These are phyloP conservation scores for Psix sp. DNA, from an alignment of 1,140 invertebrate species.

Conservation along the genomic window DNA sequence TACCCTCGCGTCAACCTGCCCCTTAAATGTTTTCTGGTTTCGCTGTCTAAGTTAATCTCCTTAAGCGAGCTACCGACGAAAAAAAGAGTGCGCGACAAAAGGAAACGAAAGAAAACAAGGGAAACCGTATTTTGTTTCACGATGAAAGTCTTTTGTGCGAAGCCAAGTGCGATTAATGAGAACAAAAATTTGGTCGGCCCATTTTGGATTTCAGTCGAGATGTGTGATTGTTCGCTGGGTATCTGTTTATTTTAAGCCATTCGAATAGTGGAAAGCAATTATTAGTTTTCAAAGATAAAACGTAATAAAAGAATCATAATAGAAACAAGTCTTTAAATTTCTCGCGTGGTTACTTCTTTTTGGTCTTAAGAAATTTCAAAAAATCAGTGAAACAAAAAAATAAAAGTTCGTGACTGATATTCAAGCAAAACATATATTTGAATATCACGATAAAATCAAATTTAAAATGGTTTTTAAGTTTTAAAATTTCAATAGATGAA, in stretches of 20 bases:
- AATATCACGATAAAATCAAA: no score
- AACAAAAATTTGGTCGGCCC: not conserved
- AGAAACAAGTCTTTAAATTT: slow-evolving; percentile 4
- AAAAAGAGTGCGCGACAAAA: slow-evolving; percentile 20
- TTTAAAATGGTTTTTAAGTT: no score
- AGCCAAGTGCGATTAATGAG: slow-evolving; percentile 6
- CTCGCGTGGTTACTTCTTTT: slow-evolving; percentile 15
- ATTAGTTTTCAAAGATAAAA: slow-evolving; percentile 26
- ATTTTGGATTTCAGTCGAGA: slow-evolving; percentile 2
- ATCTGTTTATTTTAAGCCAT: slow-evolving; percentile 32
- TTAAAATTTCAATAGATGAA: no score
- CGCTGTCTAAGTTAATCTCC: slow-evolving; percentile 50
- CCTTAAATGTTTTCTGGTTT: slow-evolving; percentile 55
- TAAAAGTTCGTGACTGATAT: no score
- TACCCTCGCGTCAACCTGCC: slow-evolving; percentile 45
- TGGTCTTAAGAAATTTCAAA: not conserved
- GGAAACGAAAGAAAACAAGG: slow-evolving; percentile 17
- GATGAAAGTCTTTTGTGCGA: slow-evolving; percentile 14
- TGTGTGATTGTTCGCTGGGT: slow-evolving; percentile 5
- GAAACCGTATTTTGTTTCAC: slow-evolving; percentile 29
- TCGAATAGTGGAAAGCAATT: slow-evolving; percentile 13
- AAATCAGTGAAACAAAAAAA: no score
- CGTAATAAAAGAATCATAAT: slow-evolving; percentile 18
- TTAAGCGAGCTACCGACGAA: slow-evolving; percentile 44
- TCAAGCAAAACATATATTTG: no score